These are phyloP conservation scores for Gasteruption jaculator DNA, from an alignment of 2,888 invertebrate species.

Conservation along the genomic window DNA sequence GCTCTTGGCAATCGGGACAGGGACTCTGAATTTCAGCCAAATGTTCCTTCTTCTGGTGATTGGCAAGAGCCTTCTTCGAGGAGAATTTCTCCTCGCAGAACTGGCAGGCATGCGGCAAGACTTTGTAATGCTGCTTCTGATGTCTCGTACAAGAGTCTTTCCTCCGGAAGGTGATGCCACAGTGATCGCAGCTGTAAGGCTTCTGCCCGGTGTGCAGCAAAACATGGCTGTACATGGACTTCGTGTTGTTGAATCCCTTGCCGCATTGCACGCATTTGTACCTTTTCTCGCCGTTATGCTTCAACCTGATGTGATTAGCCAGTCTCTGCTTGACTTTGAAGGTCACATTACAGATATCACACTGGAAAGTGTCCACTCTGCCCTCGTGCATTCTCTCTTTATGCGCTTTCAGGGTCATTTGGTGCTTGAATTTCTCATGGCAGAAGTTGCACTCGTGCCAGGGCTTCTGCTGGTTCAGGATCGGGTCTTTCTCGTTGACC, in stretches of 20 bases:
- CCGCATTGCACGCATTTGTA: conserved; percentile 31
- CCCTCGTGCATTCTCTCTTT: conserved; percentile 29
- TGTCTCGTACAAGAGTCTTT: conserved; percentile 30
- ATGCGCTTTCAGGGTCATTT: conserved; percentile 32
- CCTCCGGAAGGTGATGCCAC: conserved; percentile 26
- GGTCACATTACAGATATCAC: conserved; percentile 23
- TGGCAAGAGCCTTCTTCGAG: conserved; percentile 24
- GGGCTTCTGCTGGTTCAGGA: conserved; percentile 27
- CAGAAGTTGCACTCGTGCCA: conserved; percentile 27
- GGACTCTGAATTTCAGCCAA: conserved; percentile 19
- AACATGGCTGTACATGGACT: conserved; percentile 29
- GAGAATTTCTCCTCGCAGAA: conserved; percentile 27
- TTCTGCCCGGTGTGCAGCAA: conserved; percentile 28
- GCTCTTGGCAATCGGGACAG: conserved; percentile 28
- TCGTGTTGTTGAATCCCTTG: conserved; percentile 27
- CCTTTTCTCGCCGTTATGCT: conserved; percentile 27
- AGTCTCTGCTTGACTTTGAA: conserved; percentile 27
- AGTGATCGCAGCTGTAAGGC: conserved; percentile 27
- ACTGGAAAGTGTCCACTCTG: conserved; percentile 22
- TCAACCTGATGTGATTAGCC: conserved; percentile 29
- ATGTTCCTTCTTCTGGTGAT: conserved; percentile 28
- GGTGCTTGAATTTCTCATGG: conserved; percentile 31
- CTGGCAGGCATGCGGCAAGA: conserved; percentile 27
- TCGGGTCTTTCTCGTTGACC: conserved; percentile 27
- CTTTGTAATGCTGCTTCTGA: conserved; percentile 28